Evolutionary conservation across 1,140 invertebrate species (phyloP), one percentile per base, ranked within the genome.

Genomic region (Eupristina koningsbergeri): DNA sequence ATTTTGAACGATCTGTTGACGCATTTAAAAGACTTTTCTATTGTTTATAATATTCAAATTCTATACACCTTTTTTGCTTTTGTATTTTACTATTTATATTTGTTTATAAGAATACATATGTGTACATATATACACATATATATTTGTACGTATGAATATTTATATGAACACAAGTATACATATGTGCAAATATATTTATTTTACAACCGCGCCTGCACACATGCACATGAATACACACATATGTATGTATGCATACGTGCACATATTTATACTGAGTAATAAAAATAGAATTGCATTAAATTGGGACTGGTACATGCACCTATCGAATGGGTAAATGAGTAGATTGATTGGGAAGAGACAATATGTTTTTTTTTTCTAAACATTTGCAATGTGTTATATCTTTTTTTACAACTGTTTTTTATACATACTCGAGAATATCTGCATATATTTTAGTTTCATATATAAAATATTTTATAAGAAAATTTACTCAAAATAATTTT

Each of bases 221-320:
- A 45, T 45, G 11, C 11, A 45, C 11, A 45, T 45, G 11, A 7
- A 7, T 45, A 45, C 41, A 7, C 41, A 45, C 11, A 45, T 45
- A 45, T 11, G 6, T 45, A 7, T 26, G 34, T 26, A 69, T 39
- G 36, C 0, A 69, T 53, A 71, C 77, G 79, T 85, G 75, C 74
- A 76, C 81, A 76, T 76, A 85, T 86, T 80, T 88, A 88, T 85
- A 85, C 90, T 87, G 87, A 92, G 90, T 92, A 92, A 91, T 92
- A 92, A 92, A 92, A 92, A 92, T 92, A 92, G 91, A 88, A 92
- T 92, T 91, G 91, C 91, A 91, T 91, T n/a, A 90, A 90, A 91
- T 90, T 89, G 89, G 90, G 89, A 91, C 89, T 90, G 88, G 88
- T 89, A 76, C 89, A 92, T 92, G 90, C 90, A 91, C 87, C 88